Evolutionary conservation across 2,113 vertebrate genomes (phyloP).

Genomic region (Rostratula benghalensis): DNA sequence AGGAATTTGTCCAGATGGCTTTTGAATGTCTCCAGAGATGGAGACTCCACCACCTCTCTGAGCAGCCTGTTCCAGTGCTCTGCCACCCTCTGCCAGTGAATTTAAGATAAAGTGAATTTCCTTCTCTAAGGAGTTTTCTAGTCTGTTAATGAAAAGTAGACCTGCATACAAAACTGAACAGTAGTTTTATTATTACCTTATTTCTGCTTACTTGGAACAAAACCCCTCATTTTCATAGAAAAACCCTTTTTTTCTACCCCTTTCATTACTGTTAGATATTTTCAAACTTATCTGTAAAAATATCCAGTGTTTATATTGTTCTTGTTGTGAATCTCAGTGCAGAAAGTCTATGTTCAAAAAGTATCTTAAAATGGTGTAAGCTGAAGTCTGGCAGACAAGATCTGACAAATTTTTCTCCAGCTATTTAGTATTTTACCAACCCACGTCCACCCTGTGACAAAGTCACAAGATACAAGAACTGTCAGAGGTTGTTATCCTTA

Average conservation of each 20-base stretch:
- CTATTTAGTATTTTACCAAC: background rate
- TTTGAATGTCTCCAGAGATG: too few relatives aligned
- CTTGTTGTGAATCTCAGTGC: background rate
- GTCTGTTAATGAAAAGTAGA: background rate
- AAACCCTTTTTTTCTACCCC: background rate
- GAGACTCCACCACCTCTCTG: too few relatives aligned
- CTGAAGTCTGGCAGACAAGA: background rate
- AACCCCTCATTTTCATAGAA: fast-evolving
- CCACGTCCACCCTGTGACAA: background rate
- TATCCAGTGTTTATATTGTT: background rate
- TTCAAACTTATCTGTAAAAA: background rate
- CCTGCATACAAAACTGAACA: background rate
- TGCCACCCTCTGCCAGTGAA: too few relatives aligned
- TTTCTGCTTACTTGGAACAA: background rate
- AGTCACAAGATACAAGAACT: background rate
- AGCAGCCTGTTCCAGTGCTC: too few relatives aligned
- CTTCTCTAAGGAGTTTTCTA: background rate
- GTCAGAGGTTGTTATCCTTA: background rate
- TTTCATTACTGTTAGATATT: background rate
- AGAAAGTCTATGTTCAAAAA: background rate
- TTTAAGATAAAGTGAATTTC: background rate
- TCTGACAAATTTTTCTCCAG: background rate
- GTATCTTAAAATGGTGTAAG: background rate
- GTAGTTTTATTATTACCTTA: background rate
- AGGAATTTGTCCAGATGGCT: too few relatives aligned